Evolutionary conservation across 1,140 invertebrate genomes (phyloP).

Genomic region (Sarcophaga bullata): DNA sequence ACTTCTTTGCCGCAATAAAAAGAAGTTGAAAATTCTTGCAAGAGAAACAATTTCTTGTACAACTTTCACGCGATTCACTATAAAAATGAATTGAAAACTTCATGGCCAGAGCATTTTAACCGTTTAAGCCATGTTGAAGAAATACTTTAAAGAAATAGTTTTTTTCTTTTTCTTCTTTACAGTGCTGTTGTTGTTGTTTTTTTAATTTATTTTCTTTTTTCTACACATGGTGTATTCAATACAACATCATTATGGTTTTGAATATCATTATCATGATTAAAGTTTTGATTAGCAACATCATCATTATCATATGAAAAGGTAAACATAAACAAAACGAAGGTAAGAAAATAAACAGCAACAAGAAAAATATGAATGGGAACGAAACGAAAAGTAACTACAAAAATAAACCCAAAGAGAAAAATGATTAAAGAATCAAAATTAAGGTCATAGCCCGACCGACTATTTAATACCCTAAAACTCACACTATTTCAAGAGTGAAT

Average conservation of each 20-base stretch:
- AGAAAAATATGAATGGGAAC: neutral
- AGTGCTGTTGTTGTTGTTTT: slow-evolving; percentile 25
- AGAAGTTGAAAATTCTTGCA: neutral
- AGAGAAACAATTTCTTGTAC: slow-evolving; percentile 26
- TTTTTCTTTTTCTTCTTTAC: neutral
- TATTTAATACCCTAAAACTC: too few species aligned
- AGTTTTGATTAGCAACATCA: neutral
- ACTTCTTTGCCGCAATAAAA: neutral
- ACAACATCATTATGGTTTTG: neutral
- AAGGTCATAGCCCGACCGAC: neutral
- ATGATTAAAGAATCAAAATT: neutral
- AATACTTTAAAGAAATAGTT: slow-evolving; percentile 26
- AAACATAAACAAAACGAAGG: slow-evolving; percentile 26
- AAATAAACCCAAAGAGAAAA: slow-evolving; percentile 13
- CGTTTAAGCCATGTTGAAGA: slow-evolving; percentile 58
- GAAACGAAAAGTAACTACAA: slow-evolving; percentile 14
- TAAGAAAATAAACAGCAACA: neutral
- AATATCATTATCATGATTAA: slow-evolving; percentile 12
- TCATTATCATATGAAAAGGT: slow-evolving; percentile 28
- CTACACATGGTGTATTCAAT: neutral
- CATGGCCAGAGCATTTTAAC: slow-evolving; percentile 62
- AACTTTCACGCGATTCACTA: slow-evolving; percentile 63
- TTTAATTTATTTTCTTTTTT: neutral
- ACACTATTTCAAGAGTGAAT: too few species aligned
- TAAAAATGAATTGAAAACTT: slow-evolving; percentile 60